Conservation (phyloP, 2,113 vertebrate genomes). For the Aldabrachelys gigantea region DNA sequence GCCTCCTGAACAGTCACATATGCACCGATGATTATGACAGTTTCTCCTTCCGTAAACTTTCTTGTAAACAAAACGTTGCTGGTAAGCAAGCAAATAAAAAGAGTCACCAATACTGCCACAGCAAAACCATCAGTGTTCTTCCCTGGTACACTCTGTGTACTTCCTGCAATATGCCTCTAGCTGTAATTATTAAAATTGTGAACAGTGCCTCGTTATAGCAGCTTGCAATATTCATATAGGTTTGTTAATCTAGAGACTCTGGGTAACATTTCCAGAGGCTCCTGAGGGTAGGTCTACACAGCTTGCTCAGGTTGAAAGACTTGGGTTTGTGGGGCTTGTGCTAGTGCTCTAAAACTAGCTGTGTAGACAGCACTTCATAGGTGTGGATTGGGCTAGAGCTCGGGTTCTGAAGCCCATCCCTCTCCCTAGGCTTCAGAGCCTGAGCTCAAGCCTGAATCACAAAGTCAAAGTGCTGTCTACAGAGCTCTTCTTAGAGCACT, state of each 20-base stretch:
- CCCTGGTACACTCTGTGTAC: background rate
- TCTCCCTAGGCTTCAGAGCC: background rate
- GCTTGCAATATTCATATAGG: background rate
- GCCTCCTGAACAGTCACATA: background rate
- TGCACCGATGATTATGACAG: background rate
- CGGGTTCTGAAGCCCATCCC: background rate
- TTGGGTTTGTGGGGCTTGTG: background rate
- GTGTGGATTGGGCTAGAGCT: background rate
- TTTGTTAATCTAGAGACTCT: background rate
- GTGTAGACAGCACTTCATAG: background rate
- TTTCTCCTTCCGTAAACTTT: background rate
- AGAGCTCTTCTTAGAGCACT: background rate
- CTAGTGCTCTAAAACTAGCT: background rate
- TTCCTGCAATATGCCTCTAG: background rate
- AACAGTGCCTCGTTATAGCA: slow-evolving; percentile 5
- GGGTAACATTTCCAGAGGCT: background rate
- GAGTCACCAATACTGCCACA: background rate
- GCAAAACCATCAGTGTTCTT: background rate
- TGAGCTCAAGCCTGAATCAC: background rate
- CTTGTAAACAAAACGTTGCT: background rate
- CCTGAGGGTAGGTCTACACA: background rate
- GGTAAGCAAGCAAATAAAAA: background rate
- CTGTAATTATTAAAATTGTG: background rate
- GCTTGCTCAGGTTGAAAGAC: background rate
- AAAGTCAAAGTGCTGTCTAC: background rate